These are phyloP conservation scores for Harpalus rufipes DNA, from an alignment of 2,888 invertebrate genomes.

Conservation along the genomic window DNA sequence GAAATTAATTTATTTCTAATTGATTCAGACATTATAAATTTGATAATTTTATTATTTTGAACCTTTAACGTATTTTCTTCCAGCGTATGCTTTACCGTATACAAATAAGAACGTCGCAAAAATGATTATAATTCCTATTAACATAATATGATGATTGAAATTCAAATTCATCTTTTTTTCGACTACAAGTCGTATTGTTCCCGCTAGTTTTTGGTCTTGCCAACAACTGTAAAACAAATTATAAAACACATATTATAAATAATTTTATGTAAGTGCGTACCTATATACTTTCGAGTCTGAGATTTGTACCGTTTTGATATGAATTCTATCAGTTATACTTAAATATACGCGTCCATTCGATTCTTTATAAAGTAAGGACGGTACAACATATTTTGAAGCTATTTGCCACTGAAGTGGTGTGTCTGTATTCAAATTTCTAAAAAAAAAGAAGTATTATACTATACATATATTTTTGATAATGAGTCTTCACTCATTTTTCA, in stretches of 20 bases:
- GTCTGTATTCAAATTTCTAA: conserved; percentile 79
- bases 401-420: conserved; percentile 80
- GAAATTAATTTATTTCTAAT: not conserved
- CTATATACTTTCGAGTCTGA: conserved; percentile 82
- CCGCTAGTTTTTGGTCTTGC: conserved; percentile 81
- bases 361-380: conserved; percentile 77
- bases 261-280: too few species aligned
- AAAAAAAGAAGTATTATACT: not conserved
- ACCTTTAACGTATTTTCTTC: conserved; percentile 74
- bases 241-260: too few species aligned
- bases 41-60: conserved; percentile 27
- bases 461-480: too few species aligned
- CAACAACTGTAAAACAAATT: conserved; percentile 82
- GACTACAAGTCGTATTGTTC: conserved; percentile 81
- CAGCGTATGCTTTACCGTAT: conserved; percentile 76
- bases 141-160: conserved; percentile 77
- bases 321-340: conserved; percentile 80
- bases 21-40: not conserved
- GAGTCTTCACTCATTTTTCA: too few species aligned
- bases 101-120: conserved; percentile 76
- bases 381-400: conserved; percentile 78
- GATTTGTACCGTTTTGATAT: conserved; percentile 78
- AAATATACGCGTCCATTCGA: conserved; percentile 81
- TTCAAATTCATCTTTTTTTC: conserved; percentile 77
- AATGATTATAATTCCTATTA: conserved; percentile 76